phyloP scores from a whole-genome alignment of 2,888 invertebrate genomes.

The Erebia epiphron region DNA sequence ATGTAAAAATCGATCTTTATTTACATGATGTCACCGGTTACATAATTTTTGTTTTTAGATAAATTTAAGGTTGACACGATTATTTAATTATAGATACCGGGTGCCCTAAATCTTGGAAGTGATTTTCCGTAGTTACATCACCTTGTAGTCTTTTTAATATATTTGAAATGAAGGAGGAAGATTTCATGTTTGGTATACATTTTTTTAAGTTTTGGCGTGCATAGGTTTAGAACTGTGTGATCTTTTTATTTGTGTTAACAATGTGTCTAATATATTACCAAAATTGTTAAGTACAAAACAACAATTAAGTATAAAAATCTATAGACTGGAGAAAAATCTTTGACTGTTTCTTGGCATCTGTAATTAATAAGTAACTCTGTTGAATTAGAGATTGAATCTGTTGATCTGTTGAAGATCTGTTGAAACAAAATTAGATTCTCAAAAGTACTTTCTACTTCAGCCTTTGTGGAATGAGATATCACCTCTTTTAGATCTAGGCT shows the following conservation, averaged over 20 bases:
- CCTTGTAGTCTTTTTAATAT: conserved; percentile 34
- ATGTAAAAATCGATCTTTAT: conserved; percentile 31
- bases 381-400: too few relatives aligned
- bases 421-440: too few relatives aligned
- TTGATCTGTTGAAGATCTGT: too few relatives aligned
- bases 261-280: conserved; percentile 9
- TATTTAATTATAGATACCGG: conserved; percentile 75
- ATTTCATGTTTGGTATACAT: conserved; percentile 48
- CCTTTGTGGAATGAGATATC: too few relatives aligned
- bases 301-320: background rate
- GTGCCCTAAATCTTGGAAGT: conserved; percentile 55
- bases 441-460: too few relatives aligned
- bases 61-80: conserved; percentile 66
- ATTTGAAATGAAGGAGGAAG: conserved; percentile 43
- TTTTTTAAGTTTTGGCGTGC: conserved; percentile 25
- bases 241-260: conserved; percentile 13
- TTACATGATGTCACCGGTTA: conserved; percentile 54
- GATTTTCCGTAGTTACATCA: conserved; percentile 50
- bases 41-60: conserved; percentile 70
- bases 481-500: too few relatives aligned
- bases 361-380: too few relatives aligned
- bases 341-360: too few relatives aligned
- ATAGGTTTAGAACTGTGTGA: conserved; percentile 1
- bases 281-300: background rate
- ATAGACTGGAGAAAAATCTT: too few relatives aligned